These are phyloP conservation scores for Scelioninae gen. 1 DNA, from an alignment of 2,888 invertebrate species.

Conservation along the genomic window DNA sequence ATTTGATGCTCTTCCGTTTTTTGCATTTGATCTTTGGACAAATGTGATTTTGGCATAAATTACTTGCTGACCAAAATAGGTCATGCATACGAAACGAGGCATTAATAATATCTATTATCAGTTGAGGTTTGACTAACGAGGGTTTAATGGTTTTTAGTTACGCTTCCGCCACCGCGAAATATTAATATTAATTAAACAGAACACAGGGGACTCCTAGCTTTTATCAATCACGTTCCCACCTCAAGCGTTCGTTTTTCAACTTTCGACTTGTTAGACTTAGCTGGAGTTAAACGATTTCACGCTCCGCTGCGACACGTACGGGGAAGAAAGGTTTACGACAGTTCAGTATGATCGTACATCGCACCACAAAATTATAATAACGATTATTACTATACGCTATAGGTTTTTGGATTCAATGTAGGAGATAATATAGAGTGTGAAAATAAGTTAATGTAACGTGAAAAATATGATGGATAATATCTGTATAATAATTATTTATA, in stretches of 20 bases:
- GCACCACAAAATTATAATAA: conserved; percentile 59
- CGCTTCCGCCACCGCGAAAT: conserved; percentile 50
- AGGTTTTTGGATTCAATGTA: background rate
- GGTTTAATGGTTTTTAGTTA: conserved; percentile 44
- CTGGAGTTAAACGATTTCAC: conserved; percentile 72
- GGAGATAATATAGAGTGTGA: background rate
- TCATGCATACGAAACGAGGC: conserved; percentile 17
- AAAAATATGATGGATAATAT: no score
- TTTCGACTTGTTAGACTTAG: conserved; percentile 71
- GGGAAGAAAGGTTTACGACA: conserved; percentile 60
- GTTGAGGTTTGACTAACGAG: conserved; percentile 46
- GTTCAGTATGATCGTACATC: conserved; percentile 47
- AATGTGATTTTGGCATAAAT: background rate
- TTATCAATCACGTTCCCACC: conserved; percentile 73
- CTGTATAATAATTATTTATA: no score
- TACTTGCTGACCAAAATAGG: background rate
- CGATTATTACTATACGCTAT: background rate
- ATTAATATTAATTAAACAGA: conserved; percentile 73
- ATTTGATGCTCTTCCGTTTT: background rate
- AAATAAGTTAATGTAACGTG: no score
- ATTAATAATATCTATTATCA: conserved; percentile 41
- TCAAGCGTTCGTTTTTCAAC: conserved; percentile 65
- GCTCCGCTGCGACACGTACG: conserved; percentile 67
- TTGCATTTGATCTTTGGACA: background rate
- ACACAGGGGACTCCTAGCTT: conserved; percentile 62